Conservation (phyloP, 2,797 vertebrate genomes). For the Paratrypauchen microcephalus region DNA sequence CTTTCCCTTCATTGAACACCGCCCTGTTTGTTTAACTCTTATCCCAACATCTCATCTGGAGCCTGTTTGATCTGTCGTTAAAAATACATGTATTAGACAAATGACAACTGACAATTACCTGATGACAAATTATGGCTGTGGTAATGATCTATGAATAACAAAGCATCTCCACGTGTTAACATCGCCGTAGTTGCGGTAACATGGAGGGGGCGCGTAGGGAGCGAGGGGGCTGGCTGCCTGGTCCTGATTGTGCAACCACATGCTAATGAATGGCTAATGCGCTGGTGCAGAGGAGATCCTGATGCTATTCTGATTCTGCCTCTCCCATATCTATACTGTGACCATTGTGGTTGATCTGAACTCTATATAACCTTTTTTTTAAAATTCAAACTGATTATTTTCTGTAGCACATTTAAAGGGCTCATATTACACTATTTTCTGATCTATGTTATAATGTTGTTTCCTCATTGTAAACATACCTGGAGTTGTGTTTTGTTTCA, state of each 20-base stretch:
- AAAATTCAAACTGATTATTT: slow-evolving; percentile 34
- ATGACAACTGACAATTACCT: slow-evolving; percentile 18
- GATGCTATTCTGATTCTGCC: slow-evolving; percentile 61
- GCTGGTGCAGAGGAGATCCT: slow-evolving; percentile 55
- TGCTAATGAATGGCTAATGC: slow-evolving; percentile 64
- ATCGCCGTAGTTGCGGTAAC: slow-evolving; percentile 51
- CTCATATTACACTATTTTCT: no score
- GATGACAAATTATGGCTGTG: slow-evolving; percentile 34
- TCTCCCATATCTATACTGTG: slow-evolving; percentile 2
- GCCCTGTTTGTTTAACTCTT: not conserved
- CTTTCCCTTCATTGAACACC: not conserved
- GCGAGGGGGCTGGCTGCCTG: slow-evolving; percentile 39
- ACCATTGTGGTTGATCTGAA: slow-evolving; percentile 64
- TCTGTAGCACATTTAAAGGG: not conserved
- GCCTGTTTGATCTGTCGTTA: slow-evolving; percentile 8
- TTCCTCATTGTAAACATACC: no score
- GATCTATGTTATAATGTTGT: no score
- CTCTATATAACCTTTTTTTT: slow-evolving; percentile 67
- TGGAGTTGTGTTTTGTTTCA: no score
- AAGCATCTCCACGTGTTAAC: slow-evolving; percentile 51
- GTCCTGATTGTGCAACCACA: slow-evolving; percentile 55
- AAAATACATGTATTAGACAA: slow-evolving; percentile 12
- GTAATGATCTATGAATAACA: slow-evolving; percentile 58
- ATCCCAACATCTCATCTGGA: not conserved
- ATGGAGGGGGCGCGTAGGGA: slow-evolving; percentile 36